Base-by-base conservation (phyloP, 2,888 invertebrate genomes). In the Chrysodeixis includens region DNA sequence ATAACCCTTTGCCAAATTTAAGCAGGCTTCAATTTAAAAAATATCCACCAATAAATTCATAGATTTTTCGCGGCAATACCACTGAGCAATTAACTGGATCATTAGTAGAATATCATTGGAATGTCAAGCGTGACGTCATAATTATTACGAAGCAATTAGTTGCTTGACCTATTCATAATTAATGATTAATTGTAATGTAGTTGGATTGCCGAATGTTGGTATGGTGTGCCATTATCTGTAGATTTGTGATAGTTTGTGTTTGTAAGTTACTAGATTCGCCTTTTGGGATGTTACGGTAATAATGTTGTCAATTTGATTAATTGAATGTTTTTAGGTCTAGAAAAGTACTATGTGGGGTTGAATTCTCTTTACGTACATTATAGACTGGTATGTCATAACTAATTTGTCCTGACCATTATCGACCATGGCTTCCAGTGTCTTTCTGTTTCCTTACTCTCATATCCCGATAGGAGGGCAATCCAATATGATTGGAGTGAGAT, bases 31-130 rank as follows among this genome's bases (percentile, higher is more conserved):
- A 58, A 56, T 35, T 62, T 12, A 26, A 51, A 30, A 56, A 69
- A 61, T 57, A 66, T 56, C 20, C 35, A 26, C 61, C 62, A 32
- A 18, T 52, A 46, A 78, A 78, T 81, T 74, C 59, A 70, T 71
- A 67, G 69, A 71, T 68, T 77, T 77, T 75, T 73, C 65, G 58
- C 73, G 56, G 75, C 70, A 78, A 82, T 81, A 73, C 73, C 57
- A 56, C 46, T 46, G 62, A 70, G 71, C 66, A 77, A 82, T 82
- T 82, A 79, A 66, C 61, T 54, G 59, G 62, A 60, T 74, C 82
- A 77, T 83, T 82, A 83, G 69, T 71, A 66, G 62, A 79, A 77
- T 74, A 68, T 72, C 71, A 69, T 44, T 53, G 69, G 83, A 74
- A 76, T 77, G 67, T 70, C 74, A 59, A 69, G 69, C 81, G 55